Base-by-base conservation (phyloP, 2,888 invertebrate species). In the Gasteruption jaculator region DNA sequence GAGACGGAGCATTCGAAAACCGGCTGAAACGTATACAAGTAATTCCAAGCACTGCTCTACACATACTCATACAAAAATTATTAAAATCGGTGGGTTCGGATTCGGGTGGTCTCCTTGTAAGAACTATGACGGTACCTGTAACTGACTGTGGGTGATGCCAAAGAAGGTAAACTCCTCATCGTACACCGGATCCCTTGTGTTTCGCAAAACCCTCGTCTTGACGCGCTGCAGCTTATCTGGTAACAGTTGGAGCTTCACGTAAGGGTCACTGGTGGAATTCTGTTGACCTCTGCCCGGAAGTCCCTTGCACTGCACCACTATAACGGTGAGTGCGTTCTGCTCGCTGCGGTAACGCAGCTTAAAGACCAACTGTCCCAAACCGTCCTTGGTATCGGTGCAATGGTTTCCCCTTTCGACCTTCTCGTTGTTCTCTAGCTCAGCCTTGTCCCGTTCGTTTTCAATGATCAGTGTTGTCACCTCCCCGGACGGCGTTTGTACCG, bases 141-240 rank as follows among this genome's bases (percentile, higher is more conserved):
- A 77, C 72, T 95, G 93, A 64, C 86, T 85, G 53, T 85, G 82
- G 35, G 83, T 84, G 59, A 93, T 82, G 40, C 96, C 96, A 68
- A 95, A 99, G 79, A 99, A 97, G 1, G 96, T 97, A 71, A 99
- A 99, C 71, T 96, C 96, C 73, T 99, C 99, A 63, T 99, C 96
- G 73, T 96, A 99, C 2, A 92, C 86, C 0, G 99, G 99, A 74
- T 92, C 91, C 38, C 91, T 80, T 31, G 97, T 96, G 71, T 96
- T 95, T 52, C 96, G 83, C 25, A 97, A 82, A 6, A 99, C 96
- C 43, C 96, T 79, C 46, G 95, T 95, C 74, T 95, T 96, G 41
- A 94, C 95, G 72, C 94, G 93, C 69, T 96, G 95, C 67, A 93
- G 92, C 71, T 96, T 96, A 63, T 97, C 97, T 0, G 99, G 99